Percentiles rank a stretch among this genome's conserved stretches.
These are phyloP conservation scores for Dromococcyx pavoninus DNA, from an alignment of 2,797 vertebrate species.

Conservation along the genomic window DNA sequence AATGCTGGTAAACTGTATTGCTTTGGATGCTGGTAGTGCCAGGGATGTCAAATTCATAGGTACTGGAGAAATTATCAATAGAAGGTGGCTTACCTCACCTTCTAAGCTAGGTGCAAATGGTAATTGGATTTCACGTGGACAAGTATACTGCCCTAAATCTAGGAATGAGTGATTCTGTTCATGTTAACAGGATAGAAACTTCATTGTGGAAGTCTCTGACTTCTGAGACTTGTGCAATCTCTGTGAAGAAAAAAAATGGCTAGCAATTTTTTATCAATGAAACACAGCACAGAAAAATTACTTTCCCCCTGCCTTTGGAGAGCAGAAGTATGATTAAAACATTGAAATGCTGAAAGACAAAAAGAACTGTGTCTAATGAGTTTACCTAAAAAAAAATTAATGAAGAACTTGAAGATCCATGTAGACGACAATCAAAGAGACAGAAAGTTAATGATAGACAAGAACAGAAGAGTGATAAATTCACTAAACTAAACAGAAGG, in stretches of 20 bases:
- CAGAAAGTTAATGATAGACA: constrained; percentile 31
- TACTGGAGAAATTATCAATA: background rate
- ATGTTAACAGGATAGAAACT: background rate
- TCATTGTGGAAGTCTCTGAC: background rate
- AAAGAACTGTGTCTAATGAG: constrained; percentile 11
- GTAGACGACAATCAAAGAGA: constrained; percentile 1
- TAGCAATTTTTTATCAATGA: background rate
- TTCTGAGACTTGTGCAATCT: background rate
- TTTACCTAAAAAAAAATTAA: constrained; percentile 24
- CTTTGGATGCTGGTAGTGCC: background rate
- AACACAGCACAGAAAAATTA: background rate
- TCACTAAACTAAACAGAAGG: constrained; percentile 25
- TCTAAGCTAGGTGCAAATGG: background rate
- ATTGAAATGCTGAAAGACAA: background rate
- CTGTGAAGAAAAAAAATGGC: background rate
- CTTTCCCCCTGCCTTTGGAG: background rate
- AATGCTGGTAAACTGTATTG: background rate
- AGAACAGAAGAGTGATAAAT: background rate
- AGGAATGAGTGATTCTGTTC: background rate
- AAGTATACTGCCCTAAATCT: background rate
- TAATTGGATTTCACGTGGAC: background rate
- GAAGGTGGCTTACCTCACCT: background rate
- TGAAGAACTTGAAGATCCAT: constrained; percentile 3
- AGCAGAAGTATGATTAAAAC: constrained; percentile 6
- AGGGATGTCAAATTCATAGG: background rate